Conservation (phyloP, 2,113 vertebrate species). For the Oenanthe melanoleuca region DNA sequence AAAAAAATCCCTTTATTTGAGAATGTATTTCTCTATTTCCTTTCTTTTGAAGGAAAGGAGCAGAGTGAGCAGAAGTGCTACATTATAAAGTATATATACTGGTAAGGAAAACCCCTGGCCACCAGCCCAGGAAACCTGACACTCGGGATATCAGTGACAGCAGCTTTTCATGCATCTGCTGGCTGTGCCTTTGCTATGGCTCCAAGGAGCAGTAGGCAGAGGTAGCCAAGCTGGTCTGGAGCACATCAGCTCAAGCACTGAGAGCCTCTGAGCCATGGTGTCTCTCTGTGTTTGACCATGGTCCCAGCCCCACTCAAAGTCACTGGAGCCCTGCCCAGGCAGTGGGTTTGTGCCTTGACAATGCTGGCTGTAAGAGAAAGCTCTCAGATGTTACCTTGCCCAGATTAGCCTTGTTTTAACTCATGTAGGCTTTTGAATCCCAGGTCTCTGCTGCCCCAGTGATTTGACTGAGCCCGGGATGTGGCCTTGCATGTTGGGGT, state of each 20-base stretch:
- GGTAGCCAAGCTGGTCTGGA: background rate
- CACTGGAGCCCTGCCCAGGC: background rate
- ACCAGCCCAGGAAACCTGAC: background rate
- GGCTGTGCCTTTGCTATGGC: background rate
- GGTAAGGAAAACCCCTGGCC: background rate
- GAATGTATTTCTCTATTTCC: background rate
- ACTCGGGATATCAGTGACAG: background rate
- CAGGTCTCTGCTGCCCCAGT: background rate
- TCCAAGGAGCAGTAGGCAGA: background rate
- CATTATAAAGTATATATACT: background rate
- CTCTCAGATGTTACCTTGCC: background rate
- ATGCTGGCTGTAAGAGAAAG: background rate
- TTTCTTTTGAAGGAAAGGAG: background rate
- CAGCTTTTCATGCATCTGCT: background rate
- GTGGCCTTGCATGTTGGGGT: background rate
- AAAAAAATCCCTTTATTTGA: background rate
- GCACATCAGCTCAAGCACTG: background rate
- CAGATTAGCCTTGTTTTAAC: background rate
- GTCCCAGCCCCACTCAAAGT: background rate
- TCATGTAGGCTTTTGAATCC: background rate
- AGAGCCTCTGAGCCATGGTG: fast-evolving
- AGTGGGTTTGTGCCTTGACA: background rate
- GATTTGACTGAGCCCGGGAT: background rate
- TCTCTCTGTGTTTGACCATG: background rate
- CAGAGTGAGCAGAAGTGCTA: background rate